These are phyloP conservation scores for Hippocampus kuda DNA, from an alignment of 2,797 vertebrate genomes.

Conservation along the genomic window DNA sequence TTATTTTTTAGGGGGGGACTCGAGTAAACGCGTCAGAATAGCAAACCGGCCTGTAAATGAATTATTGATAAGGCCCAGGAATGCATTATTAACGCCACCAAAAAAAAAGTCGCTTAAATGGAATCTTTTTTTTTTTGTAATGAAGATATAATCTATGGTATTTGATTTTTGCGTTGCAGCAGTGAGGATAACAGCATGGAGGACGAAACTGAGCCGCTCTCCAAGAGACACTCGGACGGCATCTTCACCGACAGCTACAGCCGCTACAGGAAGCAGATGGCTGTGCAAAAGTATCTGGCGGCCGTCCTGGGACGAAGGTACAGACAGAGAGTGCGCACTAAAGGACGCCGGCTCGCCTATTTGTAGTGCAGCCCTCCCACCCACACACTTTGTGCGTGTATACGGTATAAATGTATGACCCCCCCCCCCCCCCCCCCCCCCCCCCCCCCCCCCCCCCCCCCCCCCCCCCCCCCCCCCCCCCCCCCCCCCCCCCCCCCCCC, in stretches of 20 bases:
- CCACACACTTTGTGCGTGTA: slow-evolving; percentile 55
- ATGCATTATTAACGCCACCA: slow-evolving; percentile 15
- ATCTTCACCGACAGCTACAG: slow-evolving; percentile 99
- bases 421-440: slow-evolving; percentile 61
- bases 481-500: no score
- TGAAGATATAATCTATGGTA: not conserved
- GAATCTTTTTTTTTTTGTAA: slow-evolving; percentile 5
- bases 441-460: no score
- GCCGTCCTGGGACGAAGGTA: slow-evolving; percentile 99
- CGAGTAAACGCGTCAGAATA: slow-evolving; percentile 44
- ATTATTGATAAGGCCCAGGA: slow-evolving; percentile 49
- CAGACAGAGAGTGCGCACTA: slow-evolving; percentile 99
- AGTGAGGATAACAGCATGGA: slow-evolving; percentile 76
- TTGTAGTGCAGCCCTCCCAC: slow-evolving; percentile 79
- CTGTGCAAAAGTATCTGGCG: slow-evolving; percentile 98
- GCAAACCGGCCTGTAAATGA: slow-evolving; percentile 34
- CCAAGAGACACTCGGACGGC: slow-evolving; percentile 95
- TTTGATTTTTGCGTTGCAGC: slow-evolving; percentile 17
- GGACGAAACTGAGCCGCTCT: slow-evolving; percentile 82
- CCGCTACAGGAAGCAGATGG: slow-evolving; percentile 99
- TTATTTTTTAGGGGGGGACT: slow-evolving; percentile 7
- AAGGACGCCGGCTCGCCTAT: slow-evolving; percentile 95
- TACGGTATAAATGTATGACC: slow-evolving; percentile 23
- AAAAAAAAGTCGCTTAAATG: not conserved
- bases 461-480: no score